These are phyloP conservation scores for Semotilus atromaculatus DNA, from an alignment of 2,797 vertebrate species.

Conservation along the genomic window DNA sequence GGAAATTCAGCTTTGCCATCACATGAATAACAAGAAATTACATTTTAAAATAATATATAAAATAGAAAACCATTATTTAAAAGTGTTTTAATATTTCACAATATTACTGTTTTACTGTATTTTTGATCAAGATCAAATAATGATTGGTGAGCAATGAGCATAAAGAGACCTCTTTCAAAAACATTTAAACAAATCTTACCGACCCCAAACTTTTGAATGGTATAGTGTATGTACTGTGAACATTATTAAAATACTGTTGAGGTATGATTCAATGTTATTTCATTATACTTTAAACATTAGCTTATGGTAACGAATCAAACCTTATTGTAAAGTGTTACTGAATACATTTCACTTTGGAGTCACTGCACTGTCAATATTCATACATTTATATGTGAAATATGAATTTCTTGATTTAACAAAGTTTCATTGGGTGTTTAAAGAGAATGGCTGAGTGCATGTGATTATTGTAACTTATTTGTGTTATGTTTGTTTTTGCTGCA, in stretches of 20 bases:
- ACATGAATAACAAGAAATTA: neutral
- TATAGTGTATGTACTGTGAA: neutral
- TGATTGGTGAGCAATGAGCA: neutral
- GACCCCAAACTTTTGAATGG: neutral
- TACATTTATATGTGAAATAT: neutral
- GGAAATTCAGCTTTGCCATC: neutral
- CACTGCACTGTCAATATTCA: neutral
- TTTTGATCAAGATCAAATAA: neutral
- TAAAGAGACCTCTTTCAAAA: neutral
- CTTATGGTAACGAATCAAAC: neutral
- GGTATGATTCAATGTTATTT: too few species aligned
- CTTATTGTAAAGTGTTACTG: constrained; percentile 14
- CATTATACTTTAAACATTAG: too few species aligned
- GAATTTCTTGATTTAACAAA: constrained; percentile 19
- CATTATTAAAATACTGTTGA: constrained; percentile 11
- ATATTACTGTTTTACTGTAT: neutral
- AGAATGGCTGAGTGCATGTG: constrained; percentile 68
- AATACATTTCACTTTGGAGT: neutral
- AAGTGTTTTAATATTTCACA: neutral
- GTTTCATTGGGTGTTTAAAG: constrained; percentile 21
- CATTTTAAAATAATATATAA: neutral
- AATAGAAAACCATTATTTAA: neutral
- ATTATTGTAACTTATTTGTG: constrained; percentile 93
- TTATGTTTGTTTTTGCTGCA: constrained; percentile 88
- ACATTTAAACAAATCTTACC: neutral